Base-by-base conservation (phyloP, 1,140 invertebrate species). In the Aphis craccivora region DNA sequence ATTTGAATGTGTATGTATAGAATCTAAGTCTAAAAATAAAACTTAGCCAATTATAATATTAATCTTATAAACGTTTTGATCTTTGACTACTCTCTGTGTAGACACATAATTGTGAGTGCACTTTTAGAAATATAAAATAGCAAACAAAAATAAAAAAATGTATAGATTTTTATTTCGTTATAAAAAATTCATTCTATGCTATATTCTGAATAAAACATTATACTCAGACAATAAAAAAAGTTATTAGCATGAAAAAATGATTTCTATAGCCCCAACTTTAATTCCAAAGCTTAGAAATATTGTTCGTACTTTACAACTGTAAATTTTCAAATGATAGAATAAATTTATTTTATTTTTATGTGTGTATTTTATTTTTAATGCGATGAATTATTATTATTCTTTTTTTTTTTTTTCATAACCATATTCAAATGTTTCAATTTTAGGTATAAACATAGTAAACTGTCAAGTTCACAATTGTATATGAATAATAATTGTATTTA, bases 141-240 rank as follows among this genome's bases (percentile, higher is more conserved):
- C 0, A 67, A 67, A 67, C 60, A 67, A 67, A 60, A 60, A 30
- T 30, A 76, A 76, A 67, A 45, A 76, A 76, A 81, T 81, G n/a
- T 35, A 53, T 88, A n/a, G 48, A 88, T 51, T 51, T 88, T 88
- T 88, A 88, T 88, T 51, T 88, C 30, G 30, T 88, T 20, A 3
- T 88, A 35, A 88, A 88, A 88, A 51, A 88, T 51, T 48, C n/a
- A 51, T 88, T 35, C 30, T 51, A 53, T n/a, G 45, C 45, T 51
- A 22, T 11, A 35, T 51, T 88, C 2, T 51, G 86, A 87, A 87
- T 48, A 48, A 45, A 87, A 48, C 45, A 45, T 45, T 87, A 45
- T 87, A 48, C 48, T 35, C 18, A 53, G 86, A 48, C 86, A 88
- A 88, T 88, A 88, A 88, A 88, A 88, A 88, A 88, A 51, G 45